These are phyloP conservation scores for Diorhabda sublineata DNA, from an alignment of 1,140 invertebrate species.

Conservation along the genomic window DNA sequence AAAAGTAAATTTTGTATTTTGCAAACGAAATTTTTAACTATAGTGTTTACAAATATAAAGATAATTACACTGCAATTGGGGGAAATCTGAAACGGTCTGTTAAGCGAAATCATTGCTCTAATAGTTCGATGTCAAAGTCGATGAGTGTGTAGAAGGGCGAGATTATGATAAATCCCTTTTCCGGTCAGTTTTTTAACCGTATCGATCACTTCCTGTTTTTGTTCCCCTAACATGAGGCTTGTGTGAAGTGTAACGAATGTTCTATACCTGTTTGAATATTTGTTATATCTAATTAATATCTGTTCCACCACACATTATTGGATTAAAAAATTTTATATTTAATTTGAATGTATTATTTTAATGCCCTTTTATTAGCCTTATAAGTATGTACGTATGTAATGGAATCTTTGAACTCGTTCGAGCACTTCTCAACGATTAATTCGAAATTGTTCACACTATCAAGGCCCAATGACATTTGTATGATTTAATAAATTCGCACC, in stretches of 20 bases:
- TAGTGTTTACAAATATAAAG: too few relatives aligned
- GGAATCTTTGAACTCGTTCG: neutral
- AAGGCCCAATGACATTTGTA: too few relatives aligned
- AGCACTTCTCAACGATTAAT: too few relatives aligned
- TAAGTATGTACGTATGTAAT: neutral
- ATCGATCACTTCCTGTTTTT: constrained; percentile 6
- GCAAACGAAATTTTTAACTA: too few relatives aligned
- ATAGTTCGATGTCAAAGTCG: too few relatives aligned
- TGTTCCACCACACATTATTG: neutral
- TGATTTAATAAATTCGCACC: too few relatives aligned
- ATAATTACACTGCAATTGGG: too few relatives aligned
- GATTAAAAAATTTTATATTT: neutral
- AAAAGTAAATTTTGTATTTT: too few relatives aligned
- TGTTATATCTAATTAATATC: neutral
- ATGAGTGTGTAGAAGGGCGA: constrained; percentile 1
- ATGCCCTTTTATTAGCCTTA: neutral
- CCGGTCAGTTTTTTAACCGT: constrained; percentile 5
- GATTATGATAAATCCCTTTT: constrained; percentile 11
- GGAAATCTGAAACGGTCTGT: too few relatives aligned
- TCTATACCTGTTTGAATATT: neutral
- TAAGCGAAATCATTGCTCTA: too few relatives aligned
- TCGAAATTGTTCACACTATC: too few relatives aligned
- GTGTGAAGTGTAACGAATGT: neutral
- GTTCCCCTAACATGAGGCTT: constrained; percentile 1
- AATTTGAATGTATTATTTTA: neutral